Percentiles rank a stretch among this genome's conserved stretches.
Evolutionary conservation across 2,797 vertebrate genomes (phyloP).

Genomic region (Galago senegalensis): DNA sequence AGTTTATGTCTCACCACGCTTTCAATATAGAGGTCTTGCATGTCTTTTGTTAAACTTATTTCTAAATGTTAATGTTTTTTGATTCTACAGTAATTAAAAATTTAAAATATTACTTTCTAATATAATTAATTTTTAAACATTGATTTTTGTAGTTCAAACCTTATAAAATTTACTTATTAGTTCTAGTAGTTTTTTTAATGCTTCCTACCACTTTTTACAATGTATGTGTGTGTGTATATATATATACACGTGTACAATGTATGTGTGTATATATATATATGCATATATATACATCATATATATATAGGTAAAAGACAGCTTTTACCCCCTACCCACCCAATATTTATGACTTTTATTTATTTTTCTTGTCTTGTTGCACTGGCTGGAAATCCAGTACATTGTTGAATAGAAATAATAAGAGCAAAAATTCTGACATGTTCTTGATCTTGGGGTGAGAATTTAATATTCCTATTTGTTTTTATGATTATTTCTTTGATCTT

Average conservation of each 20-base stretch:
- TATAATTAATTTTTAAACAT: not conserved
- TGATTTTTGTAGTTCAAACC: not conserved
- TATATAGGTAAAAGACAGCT: not conserved
- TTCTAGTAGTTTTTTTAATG: not conserved
- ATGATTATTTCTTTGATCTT: not conserved
- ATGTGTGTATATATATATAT: no score
- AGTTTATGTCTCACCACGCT: not conserved
- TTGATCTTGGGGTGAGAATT: not conserved
- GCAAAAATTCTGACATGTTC: not conserved
- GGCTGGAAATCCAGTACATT: not conserved
- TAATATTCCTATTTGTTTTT: not conserved
- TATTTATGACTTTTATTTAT: conserved; percentile 2
- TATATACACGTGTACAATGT: not conserved
- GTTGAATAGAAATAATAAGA: not conserved
- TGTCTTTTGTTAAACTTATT: not conserved
- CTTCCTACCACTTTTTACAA: not conserved
- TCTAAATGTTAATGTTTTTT: not conserved
- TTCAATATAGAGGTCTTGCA: not conserved
- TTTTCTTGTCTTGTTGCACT: not conserved
- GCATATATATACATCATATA: no score
- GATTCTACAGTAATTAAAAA: not conserved
- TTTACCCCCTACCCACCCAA: not conserved
- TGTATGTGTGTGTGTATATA: not conserved
- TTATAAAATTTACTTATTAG: not conserved
- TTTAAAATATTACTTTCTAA: not conserved